Evolutionary conservation across 2,113 vertebrate species (phyloP), one percentile per base, ranked within the genome.

Genomic region (Percopsis transmontana): DNA sequence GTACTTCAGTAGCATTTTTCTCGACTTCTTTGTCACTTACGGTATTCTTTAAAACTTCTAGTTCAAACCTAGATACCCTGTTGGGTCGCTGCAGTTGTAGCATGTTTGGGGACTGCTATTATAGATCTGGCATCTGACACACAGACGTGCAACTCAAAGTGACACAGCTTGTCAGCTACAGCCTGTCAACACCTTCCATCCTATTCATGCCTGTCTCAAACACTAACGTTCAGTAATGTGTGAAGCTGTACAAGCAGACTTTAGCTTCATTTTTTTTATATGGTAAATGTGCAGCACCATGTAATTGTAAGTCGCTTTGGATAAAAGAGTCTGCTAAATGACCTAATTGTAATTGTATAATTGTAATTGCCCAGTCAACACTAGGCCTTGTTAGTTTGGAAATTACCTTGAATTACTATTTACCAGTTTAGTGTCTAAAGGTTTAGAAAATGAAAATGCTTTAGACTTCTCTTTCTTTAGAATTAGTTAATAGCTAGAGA

Each of bases 111-210:
- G 21, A 41, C 18, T 70, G 54, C 50, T 62, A 48, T 66, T 82
- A 70, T 70, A 62, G 74, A 77, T 68, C 42, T 61, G 20, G n/a
- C 4, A 0, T 70, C 73, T 80, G 65, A 84, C 76, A 65, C 41
- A 19, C 74, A 77, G 62, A 67, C 41, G 61, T 58, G 62, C 61
- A 27, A 79, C 83, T 71, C 64, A 76, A 85, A 75, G 68, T 82
- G 83, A 77, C 80, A 76, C 67, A 80, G 77, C 72, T 58, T 81
- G 62, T 33, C 27, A 33, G 27, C 27, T 33, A 33, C 27, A 33
- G 5, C 68, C 71, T 52, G 77, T 79, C 27, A 57, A 79, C 85
- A 87, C 83, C 80, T 86, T 76, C 78, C 80, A 81, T 73, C 83
- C 73, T 77, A 78, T 78, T 65, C 59, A 74, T 67, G 72, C 56